A percentile compares a stretch with the other conserved stretches of the same genome.
phyloP scores from a whole-genome alignment of 2,888 invertebrate genomes.

The Patella pellucida region DNA sequence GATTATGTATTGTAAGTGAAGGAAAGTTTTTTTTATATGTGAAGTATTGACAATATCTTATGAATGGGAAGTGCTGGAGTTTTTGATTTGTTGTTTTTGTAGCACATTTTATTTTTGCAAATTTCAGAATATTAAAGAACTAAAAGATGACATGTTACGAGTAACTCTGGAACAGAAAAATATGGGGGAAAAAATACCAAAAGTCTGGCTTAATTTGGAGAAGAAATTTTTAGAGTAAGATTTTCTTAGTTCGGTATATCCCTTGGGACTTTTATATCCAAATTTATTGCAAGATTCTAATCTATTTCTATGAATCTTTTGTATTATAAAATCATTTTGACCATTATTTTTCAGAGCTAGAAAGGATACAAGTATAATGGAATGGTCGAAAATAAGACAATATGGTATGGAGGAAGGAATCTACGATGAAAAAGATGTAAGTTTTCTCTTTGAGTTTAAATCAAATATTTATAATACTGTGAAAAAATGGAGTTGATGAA shows the following conservation, averaged over 20 bases:
- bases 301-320: too few relatives aligned
- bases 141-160: conserved; percentile 57
- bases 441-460: conserved; percentile 14
- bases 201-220: conserved; percentile 70
- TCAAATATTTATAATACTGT: too few relatives aligned
- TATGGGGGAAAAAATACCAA: conserved; percentile 69
- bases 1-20: too few relatives aligned
- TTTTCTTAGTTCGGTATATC: not conserved
- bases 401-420: conserved; percentile 60
- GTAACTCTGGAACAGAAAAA: conserved; percentile 66
- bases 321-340: not conserved
- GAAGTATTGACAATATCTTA: too few relatives aligned
- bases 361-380: conserved; percentile 47
- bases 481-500: too few relatives aligned
- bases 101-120: not conserved
- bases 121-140: conserved; percentile 59
- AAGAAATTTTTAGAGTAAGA: conserved; percentile 60
- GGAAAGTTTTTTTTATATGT: too few relatives aligned
- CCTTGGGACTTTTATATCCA: too few relatives aligned
- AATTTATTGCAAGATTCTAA: too few relatives aligned
- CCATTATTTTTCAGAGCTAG: conserved; percentile 41
- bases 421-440: conserved; percentile 64
- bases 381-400: conserved; percentile 49
- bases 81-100: too few relatives aligned
- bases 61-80: too few relatives aligned